Conservation (phyloP, 2,888 invertebrate species). For the Synergus itoensis region DNA sequence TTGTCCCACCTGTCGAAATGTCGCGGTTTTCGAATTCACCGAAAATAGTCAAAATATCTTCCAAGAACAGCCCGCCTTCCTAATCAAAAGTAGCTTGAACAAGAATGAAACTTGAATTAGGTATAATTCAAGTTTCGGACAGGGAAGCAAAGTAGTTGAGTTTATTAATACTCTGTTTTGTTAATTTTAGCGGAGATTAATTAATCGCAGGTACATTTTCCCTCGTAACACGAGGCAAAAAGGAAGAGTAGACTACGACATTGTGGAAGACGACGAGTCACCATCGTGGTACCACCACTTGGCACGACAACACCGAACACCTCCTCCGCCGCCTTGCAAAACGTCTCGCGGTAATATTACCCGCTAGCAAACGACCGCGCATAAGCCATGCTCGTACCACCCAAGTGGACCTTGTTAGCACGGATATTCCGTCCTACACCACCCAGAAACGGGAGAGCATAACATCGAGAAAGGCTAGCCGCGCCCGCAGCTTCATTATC, state of each 20-base stretch:
- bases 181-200: neutral
- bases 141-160: neutral
- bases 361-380: constrained; percentile 64
- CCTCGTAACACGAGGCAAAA: neutral
- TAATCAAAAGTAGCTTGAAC: neutral
- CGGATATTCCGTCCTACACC: constrained; percentile 65
- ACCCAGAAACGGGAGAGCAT: constrained; percentile 67
- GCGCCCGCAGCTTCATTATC: constrained; percentile 13
- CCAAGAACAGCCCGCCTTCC: too few species aligned
- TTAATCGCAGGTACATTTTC: constrained; percentile 12
- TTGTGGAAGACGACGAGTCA: constrained; percentile 18
- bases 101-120: neutral
- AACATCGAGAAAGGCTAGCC: constrained; percentile 26
- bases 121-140: neutral
- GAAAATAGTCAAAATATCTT: too few species aligned
- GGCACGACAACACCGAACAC: constrained; percentile 54
- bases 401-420: constrained; percentile 75
- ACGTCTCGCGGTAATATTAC: constrained; percentile 68
- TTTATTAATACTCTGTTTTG: constrained; percentile 1
- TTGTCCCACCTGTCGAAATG: neutral
- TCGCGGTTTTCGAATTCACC: neutral
- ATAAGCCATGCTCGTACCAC: constrained; percentile 67
- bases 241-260: neutral
- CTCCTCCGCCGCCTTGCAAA: constrained; percentile 61
- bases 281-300: constrained; percentile 54